phyloP scores from a whole-genome alignment of 2,113 vertebrate genomes.

The Ahaetulla prasina region DNA sequence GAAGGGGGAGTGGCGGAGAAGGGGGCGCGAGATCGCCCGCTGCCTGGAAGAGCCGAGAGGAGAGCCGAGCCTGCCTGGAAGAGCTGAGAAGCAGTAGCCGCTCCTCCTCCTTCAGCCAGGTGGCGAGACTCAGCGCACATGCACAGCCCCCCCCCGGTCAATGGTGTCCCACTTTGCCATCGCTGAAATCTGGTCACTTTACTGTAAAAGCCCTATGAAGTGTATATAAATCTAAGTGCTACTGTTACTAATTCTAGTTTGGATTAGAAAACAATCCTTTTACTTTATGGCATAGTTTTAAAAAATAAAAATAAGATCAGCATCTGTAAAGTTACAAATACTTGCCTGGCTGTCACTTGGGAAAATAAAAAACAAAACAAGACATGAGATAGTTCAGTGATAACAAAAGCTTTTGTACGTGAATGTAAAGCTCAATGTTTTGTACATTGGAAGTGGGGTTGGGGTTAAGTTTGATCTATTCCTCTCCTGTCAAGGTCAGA shows the following conservation, averaged over 20 bases:
- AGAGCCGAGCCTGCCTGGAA: too few relatives aligned
- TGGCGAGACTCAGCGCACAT: too few relatives aligned
- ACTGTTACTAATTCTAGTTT: neutral
- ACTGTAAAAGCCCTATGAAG: too few relatives aligned
- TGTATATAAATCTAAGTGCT: too few relatives aligned
- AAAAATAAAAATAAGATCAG: neutral
- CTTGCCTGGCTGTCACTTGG: neutral
- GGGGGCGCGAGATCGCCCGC: too few relatives aligned
- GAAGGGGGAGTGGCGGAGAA: too few relatives aligned
- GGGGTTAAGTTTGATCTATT: neutral
- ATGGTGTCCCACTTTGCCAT: too few relatives aligned
- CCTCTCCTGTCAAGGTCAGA: neutral
- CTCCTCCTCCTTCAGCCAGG: too few relatives aligned
- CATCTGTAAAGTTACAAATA: neutral
- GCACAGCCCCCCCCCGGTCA: too few relatives aligned
- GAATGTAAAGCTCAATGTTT: neutral
- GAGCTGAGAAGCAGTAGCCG: too few relatives aligned
- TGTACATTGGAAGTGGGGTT: neutral
- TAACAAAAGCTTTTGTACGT: neutral
- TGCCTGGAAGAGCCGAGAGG: too few relatives aligned
- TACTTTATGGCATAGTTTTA: neutral
- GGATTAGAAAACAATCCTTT: neutral
- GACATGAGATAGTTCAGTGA: neutral
- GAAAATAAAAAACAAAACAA: neutral
- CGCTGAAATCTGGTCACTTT: too few relatives aligned